Percentiles rank a stretch among this genome's conserved stretches.
These are phyloP conservation scores for Peromyscus eremicus DNA, from an alignment of 2,797 vertebrate genomes.

Conservation along the genomic window DNA sequence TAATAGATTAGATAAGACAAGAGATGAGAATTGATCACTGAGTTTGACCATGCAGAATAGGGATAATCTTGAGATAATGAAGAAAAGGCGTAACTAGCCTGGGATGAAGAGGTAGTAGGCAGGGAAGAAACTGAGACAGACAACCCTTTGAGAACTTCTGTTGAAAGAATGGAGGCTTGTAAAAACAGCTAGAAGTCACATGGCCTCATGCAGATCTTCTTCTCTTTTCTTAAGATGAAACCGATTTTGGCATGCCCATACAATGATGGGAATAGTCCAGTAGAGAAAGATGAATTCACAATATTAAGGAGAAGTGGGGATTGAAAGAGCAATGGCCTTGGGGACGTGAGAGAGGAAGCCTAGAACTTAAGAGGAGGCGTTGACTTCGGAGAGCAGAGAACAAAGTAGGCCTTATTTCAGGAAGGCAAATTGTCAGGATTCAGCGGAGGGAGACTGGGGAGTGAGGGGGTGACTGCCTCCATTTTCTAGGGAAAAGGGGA, in stretches of 20 bases:
- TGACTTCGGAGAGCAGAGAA: background rate
- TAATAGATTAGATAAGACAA: background rate
- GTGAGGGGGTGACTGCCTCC: background rate
- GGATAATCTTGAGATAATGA: background rate
- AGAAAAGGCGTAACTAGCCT: background rate
- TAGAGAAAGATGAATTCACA: background rate
- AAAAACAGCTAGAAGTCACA: background rate
- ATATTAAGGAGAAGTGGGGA: background rate
- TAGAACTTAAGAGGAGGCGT: background rate
- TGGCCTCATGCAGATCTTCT: background rate
- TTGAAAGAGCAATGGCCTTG: background rate
- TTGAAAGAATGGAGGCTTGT: background rate
- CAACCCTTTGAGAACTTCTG: slow-evolving; percentile 2
- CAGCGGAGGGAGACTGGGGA: background rate
- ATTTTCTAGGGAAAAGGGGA: slow-evolving; percentile 17
- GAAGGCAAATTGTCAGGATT: background rate
- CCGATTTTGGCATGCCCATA: background rate
- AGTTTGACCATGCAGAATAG: background rate
- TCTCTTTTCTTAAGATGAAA: slow-evolving; percentile 2
- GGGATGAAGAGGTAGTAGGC: background rate
- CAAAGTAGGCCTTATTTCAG: background rate
- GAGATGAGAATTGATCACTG: background rate
- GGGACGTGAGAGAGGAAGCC: background rate
- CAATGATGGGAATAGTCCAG: background rate
- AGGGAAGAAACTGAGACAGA: background rate